A percentile compares a stretch with the other conserved stretches of the same genome.
Conservation (phyloP, 2,888 invertebrate species). For the Orthosia incerta region DNA sequence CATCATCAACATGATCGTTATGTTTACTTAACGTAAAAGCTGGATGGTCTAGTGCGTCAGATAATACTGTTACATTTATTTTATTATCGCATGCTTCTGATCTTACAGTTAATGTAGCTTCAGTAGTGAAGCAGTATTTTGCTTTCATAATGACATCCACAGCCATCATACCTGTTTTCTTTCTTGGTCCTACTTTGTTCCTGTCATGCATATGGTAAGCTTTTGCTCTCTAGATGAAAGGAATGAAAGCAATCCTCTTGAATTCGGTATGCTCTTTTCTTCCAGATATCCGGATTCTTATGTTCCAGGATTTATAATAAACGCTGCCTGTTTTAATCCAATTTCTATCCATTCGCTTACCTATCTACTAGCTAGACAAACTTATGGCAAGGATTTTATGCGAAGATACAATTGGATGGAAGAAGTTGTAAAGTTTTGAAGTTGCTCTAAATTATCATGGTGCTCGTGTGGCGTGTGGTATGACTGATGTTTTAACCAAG, state of each 20-base stretch:
- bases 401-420: no score
- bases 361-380: neutral
- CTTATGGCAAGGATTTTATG: neutral
- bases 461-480: neutral
- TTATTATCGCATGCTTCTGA: neutral
- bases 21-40: constrained; percentile 56
- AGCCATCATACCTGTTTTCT: neutral
- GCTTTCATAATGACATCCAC: constrained; percentile 1
- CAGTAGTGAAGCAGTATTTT: neutral
- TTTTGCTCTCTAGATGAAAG: neutral
- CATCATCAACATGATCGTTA: constrained; percentile 14
- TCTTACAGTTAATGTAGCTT: neutral
- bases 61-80: constrained; percentile 16
- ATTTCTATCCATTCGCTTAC: neutral
- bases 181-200: neutral
- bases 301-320: neutral
- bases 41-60: constrained; percentile 9
- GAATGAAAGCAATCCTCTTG: neutral
- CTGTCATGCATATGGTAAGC: neutral
- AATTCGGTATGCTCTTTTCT: neutral
- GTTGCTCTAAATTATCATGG: neutral
- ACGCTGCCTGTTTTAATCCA: neutral
- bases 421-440: no score
- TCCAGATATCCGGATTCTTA: neutral
- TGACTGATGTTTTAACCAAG: no score